A percentile compares a stretch with the other conserved stretches of the same genome.
Conservation (phyloP, 1,140 invertebrate species). For the Drosophila baimaii region DNA sequence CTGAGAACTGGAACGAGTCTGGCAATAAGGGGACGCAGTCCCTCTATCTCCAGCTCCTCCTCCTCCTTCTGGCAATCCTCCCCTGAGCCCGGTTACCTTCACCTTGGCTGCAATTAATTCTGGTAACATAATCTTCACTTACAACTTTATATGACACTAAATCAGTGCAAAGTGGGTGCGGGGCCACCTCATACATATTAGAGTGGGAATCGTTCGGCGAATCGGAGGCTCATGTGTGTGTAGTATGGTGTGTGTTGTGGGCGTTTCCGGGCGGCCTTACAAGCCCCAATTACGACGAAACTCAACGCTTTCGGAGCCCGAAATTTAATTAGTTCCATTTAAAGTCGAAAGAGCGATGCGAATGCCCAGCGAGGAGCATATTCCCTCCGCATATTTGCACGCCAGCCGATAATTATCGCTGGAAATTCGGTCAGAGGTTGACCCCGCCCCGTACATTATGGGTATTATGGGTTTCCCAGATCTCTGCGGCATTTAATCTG, state of each 20-base stretch:
- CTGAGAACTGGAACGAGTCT: conserved; percentile 4
- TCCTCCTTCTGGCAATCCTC: neutral
- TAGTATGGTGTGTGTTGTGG: conserved; percentile 17
- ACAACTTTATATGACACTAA: conserved; percentile 82
- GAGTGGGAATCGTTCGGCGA: conserved; percentile 25
- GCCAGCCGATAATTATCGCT: conserved; percentile 77
- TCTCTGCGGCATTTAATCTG: conserved; percentile 51
- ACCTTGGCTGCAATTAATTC: conserved; percentile 81
- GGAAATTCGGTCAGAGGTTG: conserved; percentile 80
- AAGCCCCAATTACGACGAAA: conserved; percentile 65
- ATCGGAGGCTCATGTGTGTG: conserved; percentile 15
- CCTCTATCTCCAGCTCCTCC: conserved; percentile 16
- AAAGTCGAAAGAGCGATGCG: conserved; percentile 51
- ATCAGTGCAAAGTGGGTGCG: conserved; percentile 62
- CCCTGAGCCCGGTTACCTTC: conserved; percentile 62
- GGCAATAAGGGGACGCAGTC: conserved; percentile 33
- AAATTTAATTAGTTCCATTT: conserved; percentile 82
- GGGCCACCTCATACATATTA: conserved; percentile 32
- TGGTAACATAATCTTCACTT: conserved; percentile 83
- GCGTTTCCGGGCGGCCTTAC: conserved; percentile 45
- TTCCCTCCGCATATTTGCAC: conserved; percentile 79
- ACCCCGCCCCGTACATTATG: conserved; percentile 29
- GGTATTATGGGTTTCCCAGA: conserved; percentile 4
- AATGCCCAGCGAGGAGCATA: conserved; percentile 29
- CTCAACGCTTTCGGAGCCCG: conserved; percentile 63